phyloP scores from a whole-genome alignment of 2,797 vertebrate species.

The Ctenopoma multispine region DNA sequence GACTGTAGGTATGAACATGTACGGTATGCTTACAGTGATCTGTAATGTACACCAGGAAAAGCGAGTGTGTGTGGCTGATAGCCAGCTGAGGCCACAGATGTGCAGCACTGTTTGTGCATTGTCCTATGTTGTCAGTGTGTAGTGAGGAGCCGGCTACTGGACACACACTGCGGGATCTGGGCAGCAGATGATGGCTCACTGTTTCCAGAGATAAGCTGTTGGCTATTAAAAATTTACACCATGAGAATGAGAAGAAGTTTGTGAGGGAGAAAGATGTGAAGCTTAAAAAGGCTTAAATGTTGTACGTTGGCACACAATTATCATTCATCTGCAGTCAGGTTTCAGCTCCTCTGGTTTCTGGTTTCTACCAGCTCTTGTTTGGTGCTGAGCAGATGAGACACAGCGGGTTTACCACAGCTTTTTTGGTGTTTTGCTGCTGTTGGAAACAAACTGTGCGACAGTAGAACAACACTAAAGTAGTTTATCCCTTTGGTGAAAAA shows the following conservation, averaged over 20 bases:
- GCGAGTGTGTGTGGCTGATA: constrained; percentile 56
- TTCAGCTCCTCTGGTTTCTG: neutral
- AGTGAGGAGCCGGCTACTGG: constrained; percentile 68
- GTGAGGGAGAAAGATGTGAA: constrained; percentile 12
- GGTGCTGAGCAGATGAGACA: neutral
- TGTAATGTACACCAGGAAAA: constrained; percentile 62
- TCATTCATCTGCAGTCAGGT: neutral
- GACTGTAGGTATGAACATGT: constrained; percentile 62
- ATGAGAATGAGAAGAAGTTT: constrained; percentile 27
- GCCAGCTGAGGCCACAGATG: constrained; percentile 79
- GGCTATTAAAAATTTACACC: constrained; percentile 45
- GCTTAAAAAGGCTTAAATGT: neutral
- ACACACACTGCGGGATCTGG: constrained; percentile 73
- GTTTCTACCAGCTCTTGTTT: neutral
- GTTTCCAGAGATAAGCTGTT: constrained; percentile 48
- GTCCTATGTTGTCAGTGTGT: constrained; percentile 70
- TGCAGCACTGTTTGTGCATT: constrained; percentile 70
- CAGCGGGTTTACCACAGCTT: neutral
- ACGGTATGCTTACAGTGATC: constrained; percentile 53
- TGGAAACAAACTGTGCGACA: neutral
- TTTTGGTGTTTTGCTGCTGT: neutral
- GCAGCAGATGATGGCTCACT: constrained; percentile 70
- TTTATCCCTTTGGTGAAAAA: too few relatives aligned
- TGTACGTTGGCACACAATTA: too few relatives aligned
- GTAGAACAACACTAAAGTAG: too few relatives aligned